Evolutionary conservation across 2,797 vertebrate species (phyloP), one percentile per base, ranked within the genome.

Genomic region (Babyrousa celebensis): DNA sequence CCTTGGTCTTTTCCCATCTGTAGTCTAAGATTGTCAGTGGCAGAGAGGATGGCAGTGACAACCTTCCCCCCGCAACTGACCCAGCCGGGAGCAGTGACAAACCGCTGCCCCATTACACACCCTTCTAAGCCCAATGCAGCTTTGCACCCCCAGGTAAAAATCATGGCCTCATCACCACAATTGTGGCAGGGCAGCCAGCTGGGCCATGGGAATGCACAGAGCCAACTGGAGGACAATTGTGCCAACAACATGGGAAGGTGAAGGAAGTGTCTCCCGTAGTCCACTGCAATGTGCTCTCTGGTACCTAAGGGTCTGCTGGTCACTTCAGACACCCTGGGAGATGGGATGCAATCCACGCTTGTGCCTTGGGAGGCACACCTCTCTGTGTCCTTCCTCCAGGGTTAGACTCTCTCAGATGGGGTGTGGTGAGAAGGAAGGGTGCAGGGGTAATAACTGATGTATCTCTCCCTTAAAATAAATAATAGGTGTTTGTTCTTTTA

Each of bases 11-110:
- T 82, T 65, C 43, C 43, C 43, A 10, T 48, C 95, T 96, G 10
- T 98, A 99, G 99, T 99, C 99, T 89, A 99, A 99, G 97, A 99
- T 99, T 20, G 99, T 99, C 6, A 99, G 99, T 67, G 98, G 98
- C 97, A 98, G 96, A 97, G 99, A 99, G 70, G 99, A 99, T 21
- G 99, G 98, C 88, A 92, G 93, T 2, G 99, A 99, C 0, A 93
- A 98, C 83, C 98, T 98, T 75, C 97, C 99, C 96, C 99, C 99
- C 84, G 99, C 99, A 6, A 97, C 36, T 36, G 36, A 36, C 36
- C 36, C 36, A 36, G 36, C 98, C 0, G 98, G 98, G 84, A 86
- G 97, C 16, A 99, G 99, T 10, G 98, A 99, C 71, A 99, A 99
- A 92, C 98, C 99, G 18, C 98, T 98, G 98, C 99, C 99, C 89